Evolutionary conservation across 2,888 invertebrate genomes (phyloP).

Genomic region (Chesias legatella): DNA sequence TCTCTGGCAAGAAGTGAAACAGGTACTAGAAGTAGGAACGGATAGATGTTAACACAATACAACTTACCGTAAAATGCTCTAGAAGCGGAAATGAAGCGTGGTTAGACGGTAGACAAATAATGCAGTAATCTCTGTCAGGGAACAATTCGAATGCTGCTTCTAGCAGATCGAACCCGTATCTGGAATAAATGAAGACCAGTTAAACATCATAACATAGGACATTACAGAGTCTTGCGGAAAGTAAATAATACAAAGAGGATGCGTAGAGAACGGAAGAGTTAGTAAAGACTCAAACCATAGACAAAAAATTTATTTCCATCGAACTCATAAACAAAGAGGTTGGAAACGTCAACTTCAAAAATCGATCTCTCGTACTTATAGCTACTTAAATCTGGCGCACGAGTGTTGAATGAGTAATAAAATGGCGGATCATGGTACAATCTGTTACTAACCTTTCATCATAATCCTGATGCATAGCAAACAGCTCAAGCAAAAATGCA

Average conservation of each 20-base stretch:
- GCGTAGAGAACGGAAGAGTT: too few species aligned
- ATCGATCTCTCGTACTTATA: too few species aligned
- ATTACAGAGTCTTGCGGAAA: neutral
- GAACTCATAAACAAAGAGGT: too few species aligned
- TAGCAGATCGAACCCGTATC: constrained; percentile 77
- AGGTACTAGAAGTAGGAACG: too few species aligned
- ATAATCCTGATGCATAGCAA: constrained; percentile 76
- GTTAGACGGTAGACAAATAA: constrained; percentile 78
- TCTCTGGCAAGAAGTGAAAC: too few species aligned
- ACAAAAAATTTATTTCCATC: too few species aligned
- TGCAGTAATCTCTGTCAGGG: constrained; percentile 82
- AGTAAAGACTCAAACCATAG: neutral
- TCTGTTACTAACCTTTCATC: constrained; percentile 81
- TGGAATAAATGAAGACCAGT: constrained; percentile 22
- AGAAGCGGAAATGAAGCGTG: constrained; percentile 74
- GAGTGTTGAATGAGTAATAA: too few species aligned
- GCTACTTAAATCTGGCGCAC: too few species aligned
- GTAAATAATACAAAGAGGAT: constrained; percentile 2
- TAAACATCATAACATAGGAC: too few species aligned
- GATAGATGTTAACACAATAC: too few species aligned
- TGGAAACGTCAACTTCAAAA: too few species aligned
- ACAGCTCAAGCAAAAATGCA: constrained; percentile 82
- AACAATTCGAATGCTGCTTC: constrained; percentile 82
- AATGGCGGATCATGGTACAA: too few species aligned
- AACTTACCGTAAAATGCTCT: constrained; percentile 80